Percentiles rank a stretch among this genome's conserved stretches.
Evolutionary conservation across 2,888 invertebrate genomes (phyloP).

Genomic region (Sphaerophoria taeniata): DNA sequence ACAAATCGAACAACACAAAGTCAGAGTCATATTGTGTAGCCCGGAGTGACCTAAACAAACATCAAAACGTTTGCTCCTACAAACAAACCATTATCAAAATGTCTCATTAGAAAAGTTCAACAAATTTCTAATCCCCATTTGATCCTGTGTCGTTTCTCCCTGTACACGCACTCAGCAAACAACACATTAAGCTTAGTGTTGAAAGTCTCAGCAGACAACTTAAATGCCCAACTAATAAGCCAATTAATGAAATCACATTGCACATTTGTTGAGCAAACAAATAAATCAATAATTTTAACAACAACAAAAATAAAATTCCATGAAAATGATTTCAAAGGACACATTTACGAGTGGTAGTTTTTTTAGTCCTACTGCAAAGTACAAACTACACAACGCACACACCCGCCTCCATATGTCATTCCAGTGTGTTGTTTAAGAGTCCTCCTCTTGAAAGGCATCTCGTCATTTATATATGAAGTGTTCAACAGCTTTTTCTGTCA

Average conservation of each 20-base stretch:
- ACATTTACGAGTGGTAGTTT: slow-evolving; percentile 52
- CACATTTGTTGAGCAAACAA: slow-evolving; percentile 64
- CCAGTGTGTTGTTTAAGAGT: slow-evolving; percentile 17
- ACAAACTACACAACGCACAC: background rate
- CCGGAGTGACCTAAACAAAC: slow-evolving; percentile 19
- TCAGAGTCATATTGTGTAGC: too few species aligned
- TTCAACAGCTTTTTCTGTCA: slow-evolving; percentile 70
- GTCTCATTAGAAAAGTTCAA: slow-evolving; percentile 13
- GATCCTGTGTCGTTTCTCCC: background rate
- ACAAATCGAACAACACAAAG: background rate
- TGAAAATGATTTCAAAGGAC: slow-evolving; percentile 51
- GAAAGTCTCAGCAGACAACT: slow-evolving; percentile 24
- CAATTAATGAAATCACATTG: slow-evolving; percentile 70
- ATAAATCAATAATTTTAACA: slow-evolving; percentile 63
- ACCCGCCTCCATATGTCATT: slow-evolving; percentile 1
- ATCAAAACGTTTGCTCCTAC: background rate
- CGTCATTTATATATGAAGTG: slow-evolving; percentile 67
- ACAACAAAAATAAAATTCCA: background rate
- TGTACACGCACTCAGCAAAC: background rate
- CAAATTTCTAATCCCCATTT: slow-evolving; percentile 18
- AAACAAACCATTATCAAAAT: background rate
- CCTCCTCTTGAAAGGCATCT: slow-evolving; percentile 30
- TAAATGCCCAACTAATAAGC: slow-evolving; percentile 45
- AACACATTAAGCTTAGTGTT: slow-evolving; percentile 20
- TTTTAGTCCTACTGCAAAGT: background rate